phyloP scores from a whole-genome alignment of 1,140 invertebrate genomes.

The Ceratosolen solmsi region DNA sequence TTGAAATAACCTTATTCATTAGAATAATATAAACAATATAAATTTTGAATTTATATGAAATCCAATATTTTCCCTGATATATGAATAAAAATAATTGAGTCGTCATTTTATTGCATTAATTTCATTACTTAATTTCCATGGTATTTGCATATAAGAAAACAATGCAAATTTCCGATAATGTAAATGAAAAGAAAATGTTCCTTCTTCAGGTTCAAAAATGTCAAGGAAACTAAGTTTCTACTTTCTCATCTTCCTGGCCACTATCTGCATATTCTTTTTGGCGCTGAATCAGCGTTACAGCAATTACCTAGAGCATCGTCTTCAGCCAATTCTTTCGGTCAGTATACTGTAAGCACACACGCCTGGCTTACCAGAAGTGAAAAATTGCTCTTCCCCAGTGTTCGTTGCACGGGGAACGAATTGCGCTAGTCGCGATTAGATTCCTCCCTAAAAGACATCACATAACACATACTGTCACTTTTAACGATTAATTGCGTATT shows the following conservation, averaged over 20 bases:
- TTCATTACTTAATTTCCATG: too few relatives aligned
- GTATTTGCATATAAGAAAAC: background rate
- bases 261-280: constrained; percentile 70
- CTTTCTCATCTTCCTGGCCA: constrained; percentile 67
- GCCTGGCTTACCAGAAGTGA: constrained; percentile 22
- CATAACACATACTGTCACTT: constrained; percentile 1
- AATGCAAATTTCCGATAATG: background rate
- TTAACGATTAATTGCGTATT: background rate
- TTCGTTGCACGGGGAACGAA: background rate
- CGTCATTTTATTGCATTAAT: too few relatives aligned
- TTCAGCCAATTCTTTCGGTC: constrained; percentile 69
- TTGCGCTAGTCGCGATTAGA: constrained; percentile 30
- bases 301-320: constrained; percentile 68
- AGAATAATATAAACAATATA: too few relatives aligned
- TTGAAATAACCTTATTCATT: too few relatives aligned
- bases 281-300: constrained; percentile 70
- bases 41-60: too few relatives aligned
- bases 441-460: constrained; percentile 23
- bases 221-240: constrained; percentile 70
- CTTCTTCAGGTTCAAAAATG: constrained; percentile 54
- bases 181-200: background rate
- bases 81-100: too few relatives aligned
- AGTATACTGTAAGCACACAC: constrained; percentile 54
- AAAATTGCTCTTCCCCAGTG: constrained; percentile 26
- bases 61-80: too few relatives aligned